These are phyloP conservation scores for Cinclus cinclus DNA, from an alignment of 2,113 vertebrate genomes.

Conservation along the genomic window DNA sequence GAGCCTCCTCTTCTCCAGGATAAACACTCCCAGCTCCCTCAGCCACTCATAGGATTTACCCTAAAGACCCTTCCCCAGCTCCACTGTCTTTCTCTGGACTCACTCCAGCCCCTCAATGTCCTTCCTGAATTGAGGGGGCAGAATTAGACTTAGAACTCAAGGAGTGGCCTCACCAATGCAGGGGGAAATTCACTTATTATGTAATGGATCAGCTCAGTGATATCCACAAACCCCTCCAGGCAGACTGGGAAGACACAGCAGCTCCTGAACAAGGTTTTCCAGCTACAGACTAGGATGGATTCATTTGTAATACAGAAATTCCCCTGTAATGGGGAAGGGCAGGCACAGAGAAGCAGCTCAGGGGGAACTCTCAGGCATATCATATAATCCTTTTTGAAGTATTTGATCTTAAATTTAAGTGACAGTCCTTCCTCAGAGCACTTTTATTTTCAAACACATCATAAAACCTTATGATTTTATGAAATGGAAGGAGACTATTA, in stretches of 20 bases:
- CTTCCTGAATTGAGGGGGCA: neutral
- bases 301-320: neutral
- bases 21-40: neutral
- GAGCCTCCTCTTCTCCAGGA: neutral
- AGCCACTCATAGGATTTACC: neutral
- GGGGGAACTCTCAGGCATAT: neutral
- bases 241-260: neutral
- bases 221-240: neutral
- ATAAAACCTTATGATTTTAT: neutral
- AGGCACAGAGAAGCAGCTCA: neutral
- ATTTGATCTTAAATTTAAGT: constrained; percentile 34
- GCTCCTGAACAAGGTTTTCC: neutral
- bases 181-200: neutral
- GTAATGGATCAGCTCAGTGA: neutral
- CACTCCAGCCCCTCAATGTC: neutral
- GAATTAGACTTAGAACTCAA: neutral
- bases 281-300: neutral
- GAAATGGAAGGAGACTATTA: neutral
- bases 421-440: constrained; percentile 12
- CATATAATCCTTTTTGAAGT: constrained; percentile 18
- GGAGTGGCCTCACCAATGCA: neutral
- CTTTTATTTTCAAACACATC: constrained; percentile 39
- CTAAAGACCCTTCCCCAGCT: neutral
- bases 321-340: neutral
- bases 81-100: neutral